Evolutionary conservation across 2,113 vertebrate genomes (phyloP).

Genomic region (Merops nubicus): DNA sequence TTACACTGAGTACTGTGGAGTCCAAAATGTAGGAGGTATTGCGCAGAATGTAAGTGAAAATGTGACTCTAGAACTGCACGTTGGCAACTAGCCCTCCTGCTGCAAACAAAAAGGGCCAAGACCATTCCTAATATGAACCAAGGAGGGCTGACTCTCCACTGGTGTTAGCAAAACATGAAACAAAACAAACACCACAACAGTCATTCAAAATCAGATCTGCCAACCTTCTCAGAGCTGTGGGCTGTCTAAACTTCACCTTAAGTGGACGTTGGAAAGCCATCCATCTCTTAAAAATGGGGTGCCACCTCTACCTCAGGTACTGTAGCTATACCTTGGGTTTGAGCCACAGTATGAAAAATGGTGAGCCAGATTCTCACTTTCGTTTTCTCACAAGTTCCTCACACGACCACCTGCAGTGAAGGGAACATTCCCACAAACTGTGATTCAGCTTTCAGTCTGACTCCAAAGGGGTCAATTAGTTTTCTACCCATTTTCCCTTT

Average conservation of each 20-base stretch:
- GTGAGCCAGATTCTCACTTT: not conserved
- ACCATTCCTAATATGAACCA: not conserved
- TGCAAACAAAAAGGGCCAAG: constrained; percentile 7
- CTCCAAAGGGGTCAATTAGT: not conserved
- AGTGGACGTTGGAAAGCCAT: not conserved
- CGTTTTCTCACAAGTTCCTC: not conserved
- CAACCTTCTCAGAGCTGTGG: not conserved
- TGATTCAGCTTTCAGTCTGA: not conserved
- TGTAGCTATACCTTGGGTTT: not conserved
- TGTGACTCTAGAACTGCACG: constrained; percentile 33
- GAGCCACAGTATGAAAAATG: not conserved
- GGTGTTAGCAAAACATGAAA: not conserved
- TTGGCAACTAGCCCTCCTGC: constrained; percentile 3
- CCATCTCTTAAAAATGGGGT: not conserved
- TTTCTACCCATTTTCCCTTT: not conserved
- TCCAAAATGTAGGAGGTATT: constrained; percentile 63
- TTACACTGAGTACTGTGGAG: constrained; percentile 39
- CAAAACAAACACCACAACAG: not conserved
- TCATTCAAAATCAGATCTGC: not conserved
- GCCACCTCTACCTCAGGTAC: not conserved
- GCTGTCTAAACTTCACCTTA: not conserved
- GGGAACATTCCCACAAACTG: not conserved
- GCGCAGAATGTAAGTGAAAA: constrained; percentile 62
- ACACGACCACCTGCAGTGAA: not conserved
- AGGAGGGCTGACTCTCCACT: not conserved